Evolutionary conservation across 2,113 vertebrate genomes (phyloP).

Genomic region (Cephalopterus ornatus): DNA sequence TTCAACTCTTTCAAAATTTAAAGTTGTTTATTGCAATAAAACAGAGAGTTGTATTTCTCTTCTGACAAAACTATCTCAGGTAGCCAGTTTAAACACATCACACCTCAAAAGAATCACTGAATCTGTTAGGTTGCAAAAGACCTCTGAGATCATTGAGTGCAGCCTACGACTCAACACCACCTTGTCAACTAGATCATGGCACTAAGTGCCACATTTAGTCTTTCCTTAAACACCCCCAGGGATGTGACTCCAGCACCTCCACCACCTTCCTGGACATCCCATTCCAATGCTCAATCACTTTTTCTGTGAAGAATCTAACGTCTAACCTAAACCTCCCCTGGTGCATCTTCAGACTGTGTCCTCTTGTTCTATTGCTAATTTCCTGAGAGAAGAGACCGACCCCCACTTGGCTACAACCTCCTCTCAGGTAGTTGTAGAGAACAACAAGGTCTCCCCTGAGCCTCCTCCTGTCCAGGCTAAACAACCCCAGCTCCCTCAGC

Average conservation of each 20-base stretch:
- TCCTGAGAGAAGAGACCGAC: not conserved
- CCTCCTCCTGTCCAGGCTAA: not conserved
- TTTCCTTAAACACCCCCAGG: not conserved
- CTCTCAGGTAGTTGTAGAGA: not conserved
- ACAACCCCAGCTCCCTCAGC: not conserved
- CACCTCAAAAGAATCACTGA: not conserved
- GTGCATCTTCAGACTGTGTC: not conserved
- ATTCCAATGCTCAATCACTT: not conserved
- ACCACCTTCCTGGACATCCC: not conserved
- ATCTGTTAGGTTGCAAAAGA: not conserved
- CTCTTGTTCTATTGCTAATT: not conserved
- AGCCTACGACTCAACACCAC: not conserved
- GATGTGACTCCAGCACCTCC: not conserved
- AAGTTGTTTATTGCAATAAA: not conserved
- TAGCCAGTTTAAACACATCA: not conserved
- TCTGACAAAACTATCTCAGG: not conserved
- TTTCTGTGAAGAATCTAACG: not conserved
- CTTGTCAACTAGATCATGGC: not conserved
- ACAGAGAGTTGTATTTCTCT: not conserved
- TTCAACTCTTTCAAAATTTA: not conserved
- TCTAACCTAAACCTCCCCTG: not conserved
- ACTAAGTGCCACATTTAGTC: not conserved
- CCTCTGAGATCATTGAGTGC: not conserved
- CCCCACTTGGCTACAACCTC: not conserved
- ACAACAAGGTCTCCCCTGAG: not conserved